Evolutionary conservation across 2,888 invertebrate genomes (phyloP).

Genomic region (Tenthredo livida): DNA sequence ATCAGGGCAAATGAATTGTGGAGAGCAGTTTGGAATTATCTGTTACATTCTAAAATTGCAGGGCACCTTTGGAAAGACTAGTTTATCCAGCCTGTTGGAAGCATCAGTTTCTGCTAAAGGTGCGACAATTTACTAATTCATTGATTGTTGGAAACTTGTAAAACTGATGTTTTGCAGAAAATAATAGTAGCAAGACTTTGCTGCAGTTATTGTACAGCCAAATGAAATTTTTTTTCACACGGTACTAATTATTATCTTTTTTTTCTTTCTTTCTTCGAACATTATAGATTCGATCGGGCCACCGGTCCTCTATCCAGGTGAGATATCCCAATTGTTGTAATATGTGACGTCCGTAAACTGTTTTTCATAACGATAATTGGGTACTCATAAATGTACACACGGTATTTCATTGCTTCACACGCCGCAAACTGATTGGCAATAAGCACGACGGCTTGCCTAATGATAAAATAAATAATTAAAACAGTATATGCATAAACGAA

Average conservation of each 20-base stretch:
- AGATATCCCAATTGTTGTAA: conserved; percentile 61
- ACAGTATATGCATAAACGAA: neutral
- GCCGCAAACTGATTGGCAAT: neutral
- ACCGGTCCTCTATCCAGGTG: conserved; percentile 75
- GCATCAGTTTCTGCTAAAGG: conserved; percentile 77
- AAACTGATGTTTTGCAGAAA: conserved; percentile 4
- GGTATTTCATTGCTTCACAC: neutral
- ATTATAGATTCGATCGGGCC: conserved; percentile 70
- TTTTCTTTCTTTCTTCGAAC: conserved; percentile 54
- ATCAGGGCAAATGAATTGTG: conserved; percentile 15
- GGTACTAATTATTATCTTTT: conserved; percentile 47
- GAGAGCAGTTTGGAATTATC: neutral
- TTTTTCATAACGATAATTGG: neutral
- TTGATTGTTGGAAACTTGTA: conserved; percentile 26
- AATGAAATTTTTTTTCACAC: conserved; percentile 12
- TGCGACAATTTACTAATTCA: conserved; percentile 65
- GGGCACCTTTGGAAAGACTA: conserved; percentile 75
- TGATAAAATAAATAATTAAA: neutral
- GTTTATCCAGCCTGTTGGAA: conserved; percentile 77
- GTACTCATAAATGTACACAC: neutral
- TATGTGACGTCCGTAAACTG: neutral
- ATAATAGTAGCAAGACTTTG: neutral
- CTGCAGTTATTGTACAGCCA: neutral
- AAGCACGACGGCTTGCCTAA: neutral
- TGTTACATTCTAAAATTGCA: conserved; percentile 61